Evolutionary conservation across 2,797 vertebrate genomes (phyloP), one percentile per base, ranked within the genome.

Genomic region (Lacerta agilis): DNA sequence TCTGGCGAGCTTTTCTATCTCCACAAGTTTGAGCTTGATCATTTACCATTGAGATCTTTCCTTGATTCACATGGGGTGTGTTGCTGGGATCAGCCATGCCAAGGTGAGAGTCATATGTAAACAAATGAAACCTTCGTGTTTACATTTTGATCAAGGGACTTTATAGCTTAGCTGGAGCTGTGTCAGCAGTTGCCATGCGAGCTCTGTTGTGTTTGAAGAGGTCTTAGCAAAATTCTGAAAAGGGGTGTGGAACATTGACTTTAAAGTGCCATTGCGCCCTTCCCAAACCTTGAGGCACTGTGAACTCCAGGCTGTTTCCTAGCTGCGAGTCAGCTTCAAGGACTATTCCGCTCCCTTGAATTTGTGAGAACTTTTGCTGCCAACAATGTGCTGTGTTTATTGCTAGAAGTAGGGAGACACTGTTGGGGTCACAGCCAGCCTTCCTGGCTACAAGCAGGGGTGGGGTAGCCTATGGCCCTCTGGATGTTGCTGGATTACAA

Each of bases 61-160:
- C 58, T 84, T 45, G 7, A 58, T 86, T 91, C 45, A 71, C 7
- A 43, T 66, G 8, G 11, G n/a, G 72, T 23, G 71, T 85, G 43
- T 81, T 87, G 36, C 23, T 82, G 73, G 29, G 11, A 27, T 33
- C 27, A 27, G 3, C 7, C 78, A n/a, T 76, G 43, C 83, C 20
- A 77, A 83, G 88, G 11, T 80, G 61, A 29, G 5, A 86, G 89
- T 89, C 0, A n/a, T 72, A 86, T 36, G 1, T 38, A 15, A 69
- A 36, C 43, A 17, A 29, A 5, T 82, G 85, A 23, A 88, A 17
- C 11, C 75, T 91, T 41, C 79, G 20, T 58, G 86, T 76, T 88
- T 88, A 84, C 79, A 72, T 88, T 88, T 84, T 85, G 73, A 84
- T 9, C 27, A 87, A 75, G 33, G 84, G 13, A 67, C 10, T 87